Evolutionary conservation across 92 coral and sea anemone species (phyloP).

Genomic region (Phenganax subtilis): DNA sequence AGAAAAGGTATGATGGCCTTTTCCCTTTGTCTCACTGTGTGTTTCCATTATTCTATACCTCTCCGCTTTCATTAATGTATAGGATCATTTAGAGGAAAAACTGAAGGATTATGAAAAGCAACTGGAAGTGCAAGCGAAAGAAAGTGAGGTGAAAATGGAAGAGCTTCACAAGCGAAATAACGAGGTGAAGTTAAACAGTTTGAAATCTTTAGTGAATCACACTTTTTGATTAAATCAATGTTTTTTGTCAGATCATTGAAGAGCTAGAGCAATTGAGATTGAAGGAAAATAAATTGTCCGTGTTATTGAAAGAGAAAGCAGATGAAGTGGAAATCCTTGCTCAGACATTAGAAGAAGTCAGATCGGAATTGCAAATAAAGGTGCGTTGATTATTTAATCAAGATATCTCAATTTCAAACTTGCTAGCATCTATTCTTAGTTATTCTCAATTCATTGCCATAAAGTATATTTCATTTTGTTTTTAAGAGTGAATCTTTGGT

Average conservation of each 20-base stretch:
- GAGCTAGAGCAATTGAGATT: slow-evolving; percentile 24
- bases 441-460: not conserved
- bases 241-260: slow-evolving; percentile 11
- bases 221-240: not conserved
- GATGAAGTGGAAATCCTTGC: slow-evolving; percentile 11
- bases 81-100: slow-evolving; percentile 71
- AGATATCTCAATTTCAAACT: not conserved
- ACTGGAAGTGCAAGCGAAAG: slow-evolving; percentile 66
- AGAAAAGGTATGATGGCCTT: slow-evolving; percentile 63
- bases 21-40: not conserved
- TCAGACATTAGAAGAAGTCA: not conserved
- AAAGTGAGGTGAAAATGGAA: slow-evolving; percentile 71
- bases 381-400: not conserved
- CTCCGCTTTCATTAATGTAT: not conserved
- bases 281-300: slow-evolving; percentile 55
- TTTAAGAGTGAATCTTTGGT: slow-evolving; percentile 73
- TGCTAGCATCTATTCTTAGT: not conserved
- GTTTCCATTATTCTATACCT: no score
- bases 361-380: not conserved
- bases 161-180: slow-evolving; percentile 76
- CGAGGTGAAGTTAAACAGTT: slow-evolving; percentile 47
- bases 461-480: not conserved
- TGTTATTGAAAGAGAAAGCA: slow-evolving; percentile 60
- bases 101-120: slow-evolving; percentile 61
- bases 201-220: slow-evolving; percentile 60